Percentiles rank a stretch among this genome's conserved stretches.
phyloP scores from a whole-genome alignment of 2,888 invertebrate species.

The Horisme vitalbata region DNA sequence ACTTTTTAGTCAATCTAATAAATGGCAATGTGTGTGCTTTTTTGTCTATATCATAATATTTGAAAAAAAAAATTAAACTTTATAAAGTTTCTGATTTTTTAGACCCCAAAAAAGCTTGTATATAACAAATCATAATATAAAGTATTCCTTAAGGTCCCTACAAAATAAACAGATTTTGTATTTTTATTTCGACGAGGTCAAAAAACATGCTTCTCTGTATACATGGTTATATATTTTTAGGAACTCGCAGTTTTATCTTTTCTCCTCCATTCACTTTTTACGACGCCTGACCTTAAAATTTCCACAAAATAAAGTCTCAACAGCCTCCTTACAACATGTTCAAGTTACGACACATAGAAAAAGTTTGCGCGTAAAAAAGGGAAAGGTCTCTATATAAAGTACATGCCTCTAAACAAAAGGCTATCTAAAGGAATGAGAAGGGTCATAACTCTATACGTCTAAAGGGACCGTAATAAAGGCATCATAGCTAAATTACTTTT shows the following conservation, averaged over 20 bases:
- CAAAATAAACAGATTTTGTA: too few species aligned
- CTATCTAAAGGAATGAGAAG: conserved; percentile 51
- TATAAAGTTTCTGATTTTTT: too few species aligned
- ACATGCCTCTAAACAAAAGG: conserved; percentile 48
- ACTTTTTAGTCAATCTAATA: too few species aligned
- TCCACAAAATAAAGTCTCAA: conserved; percentile 22
- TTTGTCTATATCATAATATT: too few species aligned
- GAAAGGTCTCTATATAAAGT: conserved; percentile 34
- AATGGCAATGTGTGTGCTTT: too few species aligned
- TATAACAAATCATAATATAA: too few species aligned
- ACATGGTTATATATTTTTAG: background rate
- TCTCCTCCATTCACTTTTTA: conserved; percentile 12
- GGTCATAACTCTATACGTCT: conserved; percentile 53
- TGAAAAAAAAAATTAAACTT: too few species aligned
- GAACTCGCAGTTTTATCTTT: conserved; percentile 3
- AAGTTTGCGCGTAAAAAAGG: conserved; percentile 36
- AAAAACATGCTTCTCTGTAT: too few species aligned
- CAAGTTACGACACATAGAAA: conserved; percentile 35
- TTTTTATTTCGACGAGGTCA: too few species aligned
- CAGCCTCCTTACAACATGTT: conserved; percentile 32
- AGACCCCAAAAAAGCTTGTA: too few species aligned
- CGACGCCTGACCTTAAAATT: conserved; percentile 24
- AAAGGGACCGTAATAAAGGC: conserved; percentile 55
- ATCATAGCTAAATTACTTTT: conserved; percentile 60
- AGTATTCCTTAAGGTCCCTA: too few species aligned